Percentiles rank a stretch among this genome's conserved stretches.
These are phyloP conservation scores for Sebastes fasciatus DNA, from an alignment of 2,113 vertebrate genomes.

Conservation along the genomic window DNA sequence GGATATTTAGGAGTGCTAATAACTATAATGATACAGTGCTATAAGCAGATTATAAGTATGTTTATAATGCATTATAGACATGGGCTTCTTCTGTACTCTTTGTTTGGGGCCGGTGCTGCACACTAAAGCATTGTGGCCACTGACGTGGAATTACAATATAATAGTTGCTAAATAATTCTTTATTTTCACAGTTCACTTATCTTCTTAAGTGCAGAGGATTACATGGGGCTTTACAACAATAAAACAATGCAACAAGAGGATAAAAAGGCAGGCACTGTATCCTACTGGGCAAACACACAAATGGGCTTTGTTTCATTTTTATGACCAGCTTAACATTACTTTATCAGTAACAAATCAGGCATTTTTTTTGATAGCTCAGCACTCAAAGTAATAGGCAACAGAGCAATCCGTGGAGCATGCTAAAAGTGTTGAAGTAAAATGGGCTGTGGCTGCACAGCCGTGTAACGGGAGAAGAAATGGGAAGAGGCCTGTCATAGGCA, in stretches of 20 bases:
- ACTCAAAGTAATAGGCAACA: conserved; percentile 73
- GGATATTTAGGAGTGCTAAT: background rate
- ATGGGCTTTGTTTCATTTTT: conserved; percentile 76
- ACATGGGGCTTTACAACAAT: conserved; percentile 66
- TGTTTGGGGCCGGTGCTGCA: conserved; percentile 33
- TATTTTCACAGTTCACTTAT: conserved; percentile 69
- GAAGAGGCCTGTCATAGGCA: conserved; percentile 81
- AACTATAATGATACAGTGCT: background rate
- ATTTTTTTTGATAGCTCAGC: conserved; percentile 80
- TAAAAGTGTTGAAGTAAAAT: conserved; percentile 71
- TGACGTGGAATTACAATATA: conserved; percentile 49
- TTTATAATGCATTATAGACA: background rate
- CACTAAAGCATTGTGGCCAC: conserved; percentile 36
- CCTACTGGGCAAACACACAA: conserved; percentile 61
- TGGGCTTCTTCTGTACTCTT: conserved; percentile 3
- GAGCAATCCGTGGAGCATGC: conserved; percentile 71
- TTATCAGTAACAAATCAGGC: conserved; percentile 84
- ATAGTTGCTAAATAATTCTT: conserved; percentile 65
- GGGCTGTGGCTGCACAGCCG: conserved; percentile 71
- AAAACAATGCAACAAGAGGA: conserved; percentile 66
- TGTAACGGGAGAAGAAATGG: conserved; percentile 74
- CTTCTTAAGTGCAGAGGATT: conserved; percentile 72
- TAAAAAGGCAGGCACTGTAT: conserved; percentile 33
- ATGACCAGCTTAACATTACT: conserved; percentile 76
- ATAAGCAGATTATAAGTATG: background rate